phyloP scores from a whole-genome alignment of 2,888 invertebrate genomes.

The Odiellus spinosus region DNA sequence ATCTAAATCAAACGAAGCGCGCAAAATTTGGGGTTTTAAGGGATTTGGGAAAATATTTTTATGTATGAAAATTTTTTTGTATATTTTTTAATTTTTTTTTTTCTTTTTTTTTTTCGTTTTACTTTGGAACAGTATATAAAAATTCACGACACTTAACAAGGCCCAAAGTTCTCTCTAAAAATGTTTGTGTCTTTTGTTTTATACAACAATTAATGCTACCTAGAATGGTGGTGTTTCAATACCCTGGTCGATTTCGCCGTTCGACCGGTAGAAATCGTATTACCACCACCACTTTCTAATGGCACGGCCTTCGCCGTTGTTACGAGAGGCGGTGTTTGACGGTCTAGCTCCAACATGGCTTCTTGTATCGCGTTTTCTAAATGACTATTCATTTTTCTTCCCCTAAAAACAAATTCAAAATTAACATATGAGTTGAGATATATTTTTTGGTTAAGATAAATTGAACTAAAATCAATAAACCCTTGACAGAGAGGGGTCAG shows the following conservation, averaged over 20 bases:
- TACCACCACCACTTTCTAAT: conserved; percentile 1
- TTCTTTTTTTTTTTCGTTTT: too few species aligned
- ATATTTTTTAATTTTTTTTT: too few species aligned
- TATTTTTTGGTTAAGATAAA: too few species aligned
- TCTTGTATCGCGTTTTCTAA: conserved; percentile 83
- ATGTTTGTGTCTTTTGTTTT: conserved; percentile 6
- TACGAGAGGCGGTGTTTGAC: conserved; percentile 10
- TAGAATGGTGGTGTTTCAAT: conserved; percentile 2
- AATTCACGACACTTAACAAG: too few species aligned
- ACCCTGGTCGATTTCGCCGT: conserved; percentile 1
- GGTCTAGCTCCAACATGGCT: conserved; percentile 71
- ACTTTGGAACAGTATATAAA: too few species aligned
- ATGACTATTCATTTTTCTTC: conserved; percentile 77
- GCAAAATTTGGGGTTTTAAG: too few species aligned
- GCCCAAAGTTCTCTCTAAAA: neutral
- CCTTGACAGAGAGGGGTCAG: too few species aligned
- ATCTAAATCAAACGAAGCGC: too few species aligned
- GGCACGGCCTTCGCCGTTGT: neutral
- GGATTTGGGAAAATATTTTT: too few species aligned
- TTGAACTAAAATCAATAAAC: too few species aligned
- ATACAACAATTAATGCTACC: conserved; percentile 4
- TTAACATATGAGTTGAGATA: too few species aligned
- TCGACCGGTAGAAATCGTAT: conserved; percentile 1
- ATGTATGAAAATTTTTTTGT: too few species aligned
- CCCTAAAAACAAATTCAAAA: conserved; percentile 49